Conservation (phyloP, 2,113 vertebrate genomes). For the Lucifuga dentata region DNA sequence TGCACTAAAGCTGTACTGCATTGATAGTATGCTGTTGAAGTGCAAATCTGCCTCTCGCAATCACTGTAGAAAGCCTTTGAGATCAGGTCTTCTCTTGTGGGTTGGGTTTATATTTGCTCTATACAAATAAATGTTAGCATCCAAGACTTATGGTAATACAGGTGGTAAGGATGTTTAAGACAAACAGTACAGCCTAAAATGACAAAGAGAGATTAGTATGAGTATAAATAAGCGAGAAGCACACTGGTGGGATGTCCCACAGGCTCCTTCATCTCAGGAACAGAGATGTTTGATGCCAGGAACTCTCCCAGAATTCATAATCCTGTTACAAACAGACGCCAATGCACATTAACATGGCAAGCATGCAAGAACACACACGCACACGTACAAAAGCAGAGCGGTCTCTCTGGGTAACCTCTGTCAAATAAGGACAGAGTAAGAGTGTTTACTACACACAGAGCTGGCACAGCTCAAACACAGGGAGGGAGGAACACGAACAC, state of each 20-base stretch:
- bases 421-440: constrained; percentile 47
- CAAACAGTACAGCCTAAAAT: constrained; percentile 7
- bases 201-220: constrained; percentile 9
- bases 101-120: too few relatives aligned
- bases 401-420: constrained; percentile 44
- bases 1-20: too few relatives aligned
- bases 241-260: constrained; percentile 11
- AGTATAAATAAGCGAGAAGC: constrained; percentile 42
- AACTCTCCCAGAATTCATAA: constrained; percentile 48
- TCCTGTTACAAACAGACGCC: constrained; percentile 42
- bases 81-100: too few relatives aligned
- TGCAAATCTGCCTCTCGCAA: too few relatives aligned
- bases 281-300: constrained; percentile 36
- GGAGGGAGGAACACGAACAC: neutral
- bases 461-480: constrained; percentile 36
- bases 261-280: constrained; percentile 25
- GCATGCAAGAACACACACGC: constrained; percentile 18
- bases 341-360: constrained; percentile 31
- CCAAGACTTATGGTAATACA: constrained; percentile 17
- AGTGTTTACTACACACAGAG: constrained; percentile 56
- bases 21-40: too few relatives aligned
- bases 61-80: too few relatives aligned
- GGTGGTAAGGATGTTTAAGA: constrained; percentile 24
- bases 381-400: neutral
- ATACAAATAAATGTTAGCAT: constrained; percentile 15